phyloP scores from a whole-genome alignment of 2,113 vertebrate genomes.

The Takifugu bimaculatus region DNA sequence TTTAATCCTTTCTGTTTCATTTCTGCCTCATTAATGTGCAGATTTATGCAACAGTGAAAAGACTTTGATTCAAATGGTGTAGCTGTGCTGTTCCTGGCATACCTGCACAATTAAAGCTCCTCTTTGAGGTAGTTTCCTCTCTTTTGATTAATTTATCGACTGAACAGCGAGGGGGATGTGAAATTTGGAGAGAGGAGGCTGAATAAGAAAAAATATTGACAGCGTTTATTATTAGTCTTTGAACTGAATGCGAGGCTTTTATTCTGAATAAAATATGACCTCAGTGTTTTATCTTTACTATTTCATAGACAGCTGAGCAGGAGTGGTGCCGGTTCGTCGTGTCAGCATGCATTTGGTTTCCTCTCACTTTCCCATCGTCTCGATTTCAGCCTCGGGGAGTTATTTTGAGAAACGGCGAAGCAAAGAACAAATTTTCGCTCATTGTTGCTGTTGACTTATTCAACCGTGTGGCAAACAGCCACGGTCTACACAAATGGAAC shows the following conservation, averaged over 20 bases:
- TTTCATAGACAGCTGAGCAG: constrained; percentile 55
- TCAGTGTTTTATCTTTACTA: constrained; percentile 58
- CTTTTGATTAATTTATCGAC: constrained; percentile 14
- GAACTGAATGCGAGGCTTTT: constrained; percentile 48
- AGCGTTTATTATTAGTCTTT: constrained; percentile 55
- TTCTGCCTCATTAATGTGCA: constrained; percentile 22
- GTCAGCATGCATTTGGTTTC: constrained; percentile 52
- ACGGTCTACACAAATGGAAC: constrained; percentile 64
- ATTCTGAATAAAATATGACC: constrained; percentile 69
- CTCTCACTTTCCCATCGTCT: constrained; percentile 59
- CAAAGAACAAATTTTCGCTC: constrained; percentile 60
- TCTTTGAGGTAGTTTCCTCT: neutral
- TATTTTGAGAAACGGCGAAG: constrained; percentile 67
- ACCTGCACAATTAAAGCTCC: neutral
- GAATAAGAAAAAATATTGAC: constrained; percentile 20
- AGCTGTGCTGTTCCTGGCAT: no score
- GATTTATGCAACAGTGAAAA: constrained; percentile 20
- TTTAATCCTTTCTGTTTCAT: constrained; percentile 9
- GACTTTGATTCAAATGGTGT: neutral
- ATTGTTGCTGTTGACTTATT: constrained; percentile 72
- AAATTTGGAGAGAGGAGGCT: neutral
- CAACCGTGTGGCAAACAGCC: constrained; percentile 68
- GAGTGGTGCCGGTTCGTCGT: constrained; percentile 27
- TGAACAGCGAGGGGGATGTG: neutral
- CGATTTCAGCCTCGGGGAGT: constrained; percentile 66